phyloP scores from a whole-genome alignment of 1,140 invertebrate species.

The Apocrypta bakeri region DNA sequence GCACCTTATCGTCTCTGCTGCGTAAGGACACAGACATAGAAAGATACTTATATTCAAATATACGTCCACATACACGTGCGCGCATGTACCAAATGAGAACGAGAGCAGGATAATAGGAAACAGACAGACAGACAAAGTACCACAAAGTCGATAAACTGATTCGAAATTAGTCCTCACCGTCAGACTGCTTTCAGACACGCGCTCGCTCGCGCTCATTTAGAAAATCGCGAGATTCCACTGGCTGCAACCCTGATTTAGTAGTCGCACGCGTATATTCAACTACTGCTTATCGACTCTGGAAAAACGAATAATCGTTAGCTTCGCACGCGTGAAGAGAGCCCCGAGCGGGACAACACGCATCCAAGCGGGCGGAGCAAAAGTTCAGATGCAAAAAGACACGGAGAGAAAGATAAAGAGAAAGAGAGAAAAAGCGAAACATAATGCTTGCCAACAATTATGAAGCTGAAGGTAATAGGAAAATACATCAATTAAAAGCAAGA shows the following conservation, averaged over 20 bases:
- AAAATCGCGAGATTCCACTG: neutral
- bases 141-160: constrained; percentile 1
- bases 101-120: neutral
- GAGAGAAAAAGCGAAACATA: constrained; percentile 17
- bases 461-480: constrained; percentile 49
- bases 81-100: neutral
- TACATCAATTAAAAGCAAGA: constrained; percentile 53
- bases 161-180: constrained; percentile 16
- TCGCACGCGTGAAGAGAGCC: neutral
- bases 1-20: constrained; percentile 53
- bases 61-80: constrained; percentile 32
- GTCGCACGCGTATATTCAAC: neutral
- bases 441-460: constrained; percentile 51
- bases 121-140: constrained; percentile 18
- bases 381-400: constrained; percentile 9
- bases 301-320: neutral
- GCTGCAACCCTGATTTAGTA: neutral
- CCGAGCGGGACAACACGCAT: neutral
- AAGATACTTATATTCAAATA: no score
- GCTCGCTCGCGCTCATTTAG: neutral
- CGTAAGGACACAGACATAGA: constrained; percentile 17
- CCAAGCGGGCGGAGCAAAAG: constrained; percentile 19
- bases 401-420: neutral
- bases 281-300: neutral
- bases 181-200: neutral